phyloP scores from a whole-genome alignment of 2,113 vertebrate species.

The Chauna torquata region DNA sequence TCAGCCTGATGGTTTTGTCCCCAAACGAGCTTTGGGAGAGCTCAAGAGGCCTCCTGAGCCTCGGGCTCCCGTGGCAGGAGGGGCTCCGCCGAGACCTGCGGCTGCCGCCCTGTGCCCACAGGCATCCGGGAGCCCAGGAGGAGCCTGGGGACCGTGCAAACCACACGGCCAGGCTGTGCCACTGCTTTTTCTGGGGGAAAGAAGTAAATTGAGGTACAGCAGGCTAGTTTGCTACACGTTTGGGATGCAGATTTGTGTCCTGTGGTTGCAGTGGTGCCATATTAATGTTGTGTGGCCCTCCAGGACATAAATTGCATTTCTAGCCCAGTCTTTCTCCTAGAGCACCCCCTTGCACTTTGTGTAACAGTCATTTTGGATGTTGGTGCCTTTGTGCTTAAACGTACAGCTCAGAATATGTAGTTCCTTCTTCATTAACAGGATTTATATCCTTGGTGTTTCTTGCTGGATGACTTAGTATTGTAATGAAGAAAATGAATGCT shows the following conservation, averaged over 20 bases:
- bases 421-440: not conserved
- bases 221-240: not conserved
- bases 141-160: accelerated
- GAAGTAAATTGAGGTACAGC: accelerated
- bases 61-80: accelerated
- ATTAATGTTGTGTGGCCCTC: not conserved
- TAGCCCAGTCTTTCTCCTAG: not conserved
- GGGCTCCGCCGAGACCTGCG: not conserved
- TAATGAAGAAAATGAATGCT: slow-evolving; percentile 24
- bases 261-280: accelerated
- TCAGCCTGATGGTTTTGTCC: not conserved
- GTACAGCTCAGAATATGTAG: not conserved
- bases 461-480: slow-evolving; percentile 22
- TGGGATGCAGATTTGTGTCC: not conserved
- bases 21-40: not conserved
- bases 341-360: not conserved
- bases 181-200: accelerated
- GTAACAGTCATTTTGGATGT: not conserved
- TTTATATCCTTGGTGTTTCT: not conserved
- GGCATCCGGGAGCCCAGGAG: accelerated
- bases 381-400: not conserved
- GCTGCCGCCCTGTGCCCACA: accelerated
- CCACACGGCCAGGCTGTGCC: accelerated
- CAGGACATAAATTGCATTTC: not conserved
- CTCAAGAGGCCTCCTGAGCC: not conserved